Base-by-base conservation (phyloP, 1,140 invertebrate genomes). In the Coelopa frigida region DNA sequence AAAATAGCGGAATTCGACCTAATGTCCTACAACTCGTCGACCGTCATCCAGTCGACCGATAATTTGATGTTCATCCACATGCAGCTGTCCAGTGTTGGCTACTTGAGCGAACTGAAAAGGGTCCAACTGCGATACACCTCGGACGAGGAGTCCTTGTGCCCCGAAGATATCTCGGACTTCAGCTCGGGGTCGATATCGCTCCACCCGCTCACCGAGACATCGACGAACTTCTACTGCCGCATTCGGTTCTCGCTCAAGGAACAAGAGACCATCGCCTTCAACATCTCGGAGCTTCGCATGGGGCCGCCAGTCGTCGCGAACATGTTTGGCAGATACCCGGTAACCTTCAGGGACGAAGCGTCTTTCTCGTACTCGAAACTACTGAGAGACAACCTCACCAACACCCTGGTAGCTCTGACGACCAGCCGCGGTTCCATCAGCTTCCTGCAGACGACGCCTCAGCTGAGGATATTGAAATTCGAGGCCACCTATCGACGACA, bases 1-100 rank as follows among this genome's bases (percentile, higher is more conserved):
- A 37, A 45, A 15, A 61, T 66, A 20, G 42, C 41, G 1, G 44
- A 52, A 2, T 48, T 67, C 17, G 22, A 45, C 2, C 3, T 55
- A 0, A 12, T 21, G 1, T 20, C 12, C 4, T 56, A 56, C 24
- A 53, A 52, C 27, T 51, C 49, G 12, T 53, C 36, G 22, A 37
- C 41, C 1, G 29, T 52, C 1, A 20, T 67, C 14, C 33, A 53
- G 12, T 67, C 63, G 0, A 55, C 55, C 1, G 63, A 67, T 41
- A 67, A 67, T 20, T 40, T 38, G 12, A 64, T 67, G 60, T 17
- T 51, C 7, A 47, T 55, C 1, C 20, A 10, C 0, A 39, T 67
- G 2, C 2, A 26, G 22, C 12, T 44, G 8, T 7, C 14, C 5
- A 18, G 14, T n/a, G 43, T 32, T 2, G 5, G 32, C 1, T 5